These are phyloP conservation scores for Amia ocellicauda DNA, from an alignment of 2,113 vertebrate species.

Conservation along the genomic window DNA sequence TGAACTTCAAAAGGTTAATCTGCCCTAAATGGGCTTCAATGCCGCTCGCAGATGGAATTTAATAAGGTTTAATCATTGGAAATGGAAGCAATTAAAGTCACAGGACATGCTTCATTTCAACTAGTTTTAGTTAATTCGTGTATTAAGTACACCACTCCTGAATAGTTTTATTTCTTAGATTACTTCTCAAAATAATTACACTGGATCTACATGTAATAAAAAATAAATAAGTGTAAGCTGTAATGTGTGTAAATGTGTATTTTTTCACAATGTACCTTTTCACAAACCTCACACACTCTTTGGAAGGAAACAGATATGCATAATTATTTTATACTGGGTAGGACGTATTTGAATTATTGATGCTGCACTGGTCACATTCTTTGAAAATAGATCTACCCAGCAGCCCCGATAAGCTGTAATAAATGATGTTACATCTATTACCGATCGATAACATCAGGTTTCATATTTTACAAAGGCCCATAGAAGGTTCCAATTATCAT, in stretches of 20 bases:
- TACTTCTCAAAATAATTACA: neutral
- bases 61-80: conserved; percentile 68
- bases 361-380: no score
- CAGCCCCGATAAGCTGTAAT: no score
- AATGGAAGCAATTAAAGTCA: conserved; percentile 70
- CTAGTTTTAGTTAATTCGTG: conserved; percentile 42
- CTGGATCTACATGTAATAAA: neutral
- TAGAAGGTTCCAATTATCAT: no score
- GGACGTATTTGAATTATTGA: neutral
- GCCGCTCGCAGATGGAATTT: conserved; percentile 56
- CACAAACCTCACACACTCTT: no score
- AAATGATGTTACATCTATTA: no score
- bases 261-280: no score
- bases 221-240: no score
- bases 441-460: no score
- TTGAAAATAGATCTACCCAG: no score
- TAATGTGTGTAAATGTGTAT: neutral
- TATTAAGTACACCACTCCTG: neutral
- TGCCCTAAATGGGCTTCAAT: conserved; percentile 75
- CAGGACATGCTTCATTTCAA: conserved; percentile 59
- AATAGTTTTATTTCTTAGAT: neutral
- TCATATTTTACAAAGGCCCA: no score
- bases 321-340: neutral
- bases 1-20: conserved; percentile 80
- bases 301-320: no score